Evolutionary conservation across 2,797 vertebrate species (phyloP).

Genomic region (Diplodus sargus): DNA sequence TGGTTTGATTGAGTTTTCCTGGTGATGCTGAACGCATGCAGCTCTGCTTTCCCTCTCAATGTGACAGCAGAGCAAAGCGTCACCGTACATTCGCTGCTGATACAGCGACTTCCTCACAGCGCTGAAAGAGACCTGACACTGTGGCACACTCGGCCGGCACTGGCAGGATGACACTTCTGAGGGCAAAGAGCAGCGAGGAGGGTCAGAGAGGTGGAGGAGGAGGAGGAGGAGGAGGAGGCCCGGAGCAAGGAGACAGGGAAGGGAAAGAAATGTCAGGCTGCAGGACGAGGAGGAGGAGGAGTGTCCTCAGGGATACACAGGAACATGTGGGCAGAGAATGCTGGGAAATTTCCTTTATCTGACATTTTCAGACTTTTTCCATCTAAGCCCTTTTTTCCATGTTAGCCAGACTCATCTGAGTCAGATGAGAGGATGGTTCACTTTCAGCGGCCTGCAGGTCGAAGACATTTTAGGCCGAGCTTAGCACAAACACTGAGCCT

Average conservation of each 20-base stretch:
- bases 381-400: background rate
- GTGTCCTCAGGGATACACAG: background rate
- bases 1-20: slow-evolving; percentile 52
- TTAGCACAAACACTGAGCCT: no score
- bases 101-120: slow-evolving; percentile 19
- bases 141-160: slow-evolving; percentile 26
- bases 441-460: no score
- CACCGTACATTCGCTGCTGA: slow-evolving; percentile 24
- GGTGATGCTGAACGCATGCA: background rate
- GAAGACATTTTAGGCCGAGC: no score
- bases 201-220: slow-evolving; percentile 34
- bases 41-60: slow-evolving; percentile 13
- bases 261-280: slow-evolving; percentile 55
- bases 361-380: slow-evolving; percentile 11
- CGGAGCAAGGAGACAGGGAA: background rate
- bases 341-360: slow-evolving; percentile 19
- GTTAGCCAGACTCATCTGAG: background rate
- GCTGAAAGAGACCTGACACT: slow-evolving; percentile 18
- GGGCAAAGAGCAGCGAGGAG: slow-evolving; percentile 40
- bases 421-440: background rate
- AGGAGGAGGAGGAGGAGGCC: slow-evolving; percentile 16
- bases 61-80: slow-evolving; percentile 22
- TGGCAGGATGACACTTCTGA: slow-evolving; percentile 62
- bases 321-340: background rate
- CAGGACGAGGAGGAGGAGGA: background rate